phyloP scores from a whole-genome alignment of 2,113 vertebrate genomes.

The Brachirus orientalis region DNA sequence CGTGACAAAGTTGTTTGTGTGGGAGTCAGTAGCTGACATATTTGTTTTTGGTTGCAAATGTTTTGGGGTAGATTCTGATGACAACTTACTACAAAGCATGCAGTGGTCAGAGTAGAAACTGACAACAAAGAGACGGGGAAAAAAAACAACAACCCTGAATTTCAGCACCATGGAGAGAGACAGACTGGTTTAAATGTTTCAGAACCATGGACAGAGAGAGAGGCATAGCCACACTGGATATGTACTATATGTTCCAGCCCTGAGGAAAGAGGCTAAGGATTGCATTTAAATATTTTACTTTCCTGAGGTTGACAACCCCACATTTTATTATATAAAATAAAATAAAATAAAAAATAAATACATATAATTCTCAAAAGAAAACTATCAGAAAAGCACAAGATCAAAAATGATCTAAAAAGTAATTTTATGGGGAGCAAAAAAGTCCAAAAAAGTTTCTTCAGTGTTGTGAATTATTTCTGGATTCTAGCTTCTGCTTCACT shows the following conservation, averaged over 20 bases:
- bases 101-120: background rate
- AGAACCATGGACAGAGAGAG: background rate
- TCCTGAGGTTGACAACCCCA: background rate
- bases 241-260: background rate
- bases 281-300: background rate
- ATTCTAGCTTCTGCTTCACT: background rate
- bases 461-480: background rate
- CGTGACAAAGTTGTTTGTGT: no score
- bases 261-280: background rate
- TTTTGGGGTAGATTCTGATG: background rate
- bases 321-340: no score
- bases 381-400: background rate
- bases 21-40: background rate
- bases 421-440: background rate
- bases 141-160: no score
- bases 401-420: background rate
- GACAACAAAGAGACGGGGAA: background rate
- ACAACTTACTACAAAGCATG: background rate
- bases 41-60: background rate
- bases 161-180: slow-evolving; percentile 46
- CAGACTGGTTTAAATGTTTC: background rate
- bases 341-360: background rate
- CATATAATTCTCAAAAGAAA: background rate
- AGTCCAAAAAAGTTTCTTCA: background rate
- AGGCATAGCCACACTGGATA: no score